Base-by-base conservation (phyloP, 2,888 invertebrate genomes). In the Rhagophthalmus giganteus region DNA sequence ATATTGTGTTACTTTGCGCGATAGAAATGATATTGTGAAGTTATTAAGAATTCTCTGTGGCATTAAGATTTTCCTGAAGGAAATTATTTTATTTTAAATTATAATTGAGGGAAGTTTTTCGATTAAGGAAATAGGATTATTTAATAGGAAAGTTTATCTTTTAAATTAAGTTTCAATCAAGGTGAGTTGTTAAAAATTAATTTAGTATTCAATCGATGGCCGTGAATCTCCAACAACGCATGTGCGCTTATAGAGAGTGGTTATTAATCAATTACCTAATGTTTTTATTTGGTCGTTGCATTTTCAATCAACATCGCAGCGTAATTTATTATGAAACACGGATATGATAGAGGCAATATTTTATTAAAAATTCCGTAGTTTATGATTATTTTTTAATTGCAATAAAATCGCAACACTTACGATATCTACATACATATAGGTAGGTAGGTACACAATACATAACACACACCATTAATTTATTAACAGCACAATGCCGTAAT, bases 231-330 rank as follows among this genome's bases (percentile, higher is more conserved):
- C 7, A 32, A 14, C 14, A 3, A 32, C 15, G 14, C 14, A n/a
- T 32, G 32, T 14, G 14, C 14, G 14, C 32, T 1, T n/a, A 8
- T 32, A n/a, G n/a, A n/a, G 12, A 11, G 2, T 12, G 13, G 12
- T 30, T 30, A 9, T 11, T 30, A 30, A 30, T 30, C 30, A 30
- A 30, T 30, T n/a, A n/a, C n/a, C n/a, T 11, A 30, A 30, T 5
- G 5, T 12, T 11, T n/a, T n/a, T n/a, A n/a, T 26, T n/a, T n/a
- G n/a, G n/a, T n/a, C n/a, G n/a, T n/a, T n/a, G n/a, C n/a, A n/a
- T n/a, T n/a, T n/a, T n/a, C n/a, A n/a, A n/a, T n/a, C n/a, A n/a
- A n/a, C n/a, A n/a, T n/a, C n/a, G n/a, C n/a, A n/a, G n/a, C n/a
- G n/a, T n/a, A n/a, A n/a, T n/a, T n/a, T n/a, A n/a, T n/a, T n/a